These are phyloP conservation scores for Latheticus oryzae DNA, from an alignment of 2,888 invertebrate genomes.

Conservation along the genomic window DNA sequence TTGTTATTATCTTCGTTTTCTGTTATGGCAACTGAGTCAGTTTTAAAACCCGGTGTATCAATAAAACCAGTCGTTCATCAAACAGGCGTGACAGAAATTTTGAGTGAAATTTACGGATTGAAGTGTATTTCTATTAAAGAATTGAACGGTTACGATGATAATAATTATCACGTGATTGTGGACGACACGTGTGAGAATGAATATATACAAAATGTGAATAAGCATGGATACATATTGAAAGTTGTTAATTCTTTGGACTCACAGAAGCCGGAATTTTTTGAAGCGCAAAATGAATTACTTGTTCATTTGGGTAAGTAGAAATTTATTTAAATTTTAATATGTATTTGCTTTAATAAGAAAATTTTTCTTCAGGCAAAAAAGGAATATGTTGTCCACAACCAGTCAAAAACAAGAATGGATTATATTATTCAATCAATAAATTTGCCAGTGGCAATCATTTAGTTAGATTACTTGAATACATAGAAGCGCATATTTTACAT, in stretches of 20 bases:
- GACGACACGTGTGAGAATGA: constrained; percentile 70
- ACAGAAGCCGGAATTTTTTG: constrained; percentile 73
- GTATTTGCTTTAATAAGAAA: neutral
- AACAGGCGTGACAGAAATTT: constrained; percentile 68
- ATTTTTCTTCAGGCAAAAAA: constrained; percentile 67
- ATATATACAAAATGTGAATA: constrained; percentile 68
- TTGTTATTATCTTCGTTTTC: too few relatives aligned
- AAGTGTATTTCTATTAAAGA: constrained; percentile 70
- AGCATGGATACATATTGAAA: constrained; percentile 82
- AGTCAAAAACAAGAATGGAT: constrained; percentile 68
- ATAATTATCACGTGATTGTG: constrained; percentile 75
- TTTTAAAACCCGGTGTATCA: constrained; percentile 67
- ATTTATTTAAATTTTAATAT: constrained; percentile 5
- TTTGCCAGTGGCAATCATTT: constrained; percentile 70
- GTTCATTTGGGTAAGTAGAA: constrained; percentile 74
- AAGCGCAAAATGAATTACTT: constrained; percentile 82
- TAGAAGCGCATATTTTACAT: constrained; percentile 78
- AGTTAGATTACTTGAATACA: constrained; percentile 80
- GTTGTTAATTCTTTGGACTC: constrained; percentile 87
- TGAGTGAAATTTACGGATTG: constrained; percentile 73
- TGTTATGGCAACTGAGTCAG: too few relatives aligned
- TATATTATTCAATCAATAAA: constrained; percentile 3
- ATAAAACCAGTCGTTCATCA: constrained; percentile 71
- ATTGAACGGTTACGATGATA: constrained; percentile 83
- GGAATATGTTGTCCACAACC: constrained; percentile 78